phyloP scores from a whole-genome alignment of 2,888 invertebrate species.

The Entomobrya multifasciata region DNA sequence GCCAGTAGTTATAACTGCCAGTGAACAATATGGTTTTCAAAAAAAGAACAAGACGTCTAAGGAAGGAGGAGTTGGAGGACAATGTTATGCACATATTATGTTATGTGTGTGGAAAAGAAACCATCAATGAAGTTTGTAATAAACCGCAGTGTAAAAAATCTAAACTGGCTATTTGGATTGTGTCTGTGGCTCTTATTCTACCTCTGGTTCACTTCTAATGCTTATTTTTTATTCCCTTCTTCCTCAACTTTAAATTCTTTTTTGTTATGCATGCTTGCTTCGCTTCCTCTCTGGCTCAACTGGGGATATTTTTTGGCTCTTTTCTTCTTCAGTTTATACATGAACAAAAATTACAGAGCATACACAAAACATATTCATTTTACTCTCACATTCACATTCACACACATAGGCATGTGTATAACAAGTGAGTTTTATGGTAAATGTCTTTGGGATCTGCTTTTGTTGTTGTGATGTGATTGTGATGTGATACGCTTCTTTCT shows the following conservation, averaged over 20 bases:
- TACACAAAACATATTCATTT: conserved; percentile 18
- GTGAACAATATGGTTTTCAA: not conserved
- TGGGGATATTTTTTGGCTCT: conserved; percentile 15
- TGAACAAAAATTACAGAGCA: no score
- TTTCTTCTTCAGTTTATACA: not conserved
- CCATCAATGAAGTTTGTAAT: not conserved
- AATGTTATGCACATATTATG: no score
- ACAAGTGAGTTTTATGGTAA: no score
- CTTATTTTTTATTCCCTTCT: not conserved
- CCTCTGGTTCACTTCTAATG: not conserved
- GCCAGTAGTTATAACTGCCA: conserved; percentile 12
- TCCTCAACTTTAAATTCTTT: conserved; percentile 9
- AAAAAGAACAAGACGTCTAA: not conserved
- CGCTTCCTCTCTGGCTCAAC: conserved; percentile 44
- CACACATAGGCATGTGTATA: no score
- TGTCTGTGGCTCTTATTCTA: not conserved
- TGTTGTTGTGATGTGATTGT: conserved; percentile 3
- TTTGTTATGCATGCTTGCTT: conserved; percentile 55
- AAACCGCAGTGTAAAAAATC: no score
- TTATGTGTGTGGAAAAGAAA: not conserved
- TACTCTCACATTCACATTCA: not conserved
- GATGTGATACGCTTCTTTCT: not conserved
- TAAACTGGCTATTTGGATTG: conserved; percentile 22
- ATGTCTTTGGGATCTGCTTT: not conserved
- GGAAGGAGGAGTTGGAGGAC: not conserved